These are phyloP conservation scores for Papilio demoleus DNA, from an alignment of 2,888 invertebrate genomes.

Conservation along the genomic window DNA sequence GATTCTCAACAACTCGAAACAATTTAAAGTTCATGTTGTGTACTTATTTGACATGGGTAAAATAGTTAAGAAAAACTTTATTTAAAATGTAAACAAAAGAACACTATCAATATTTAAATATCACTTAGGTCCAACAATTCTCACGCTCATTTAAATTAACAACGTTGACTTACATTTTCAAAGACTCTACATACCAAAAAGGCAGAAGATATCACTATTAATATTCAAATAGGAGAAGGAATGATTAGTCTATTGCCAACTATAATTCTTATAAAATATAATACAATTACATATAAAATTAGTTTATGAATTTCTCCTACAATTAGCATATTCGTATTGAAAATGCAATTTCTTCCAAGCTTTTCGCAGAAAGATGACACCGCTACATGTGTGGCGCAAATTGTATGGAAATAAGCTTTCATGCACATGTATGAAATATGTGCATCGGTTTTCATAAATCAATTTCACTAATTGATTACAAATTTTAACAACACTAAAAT, in stretches of 20 bases:
- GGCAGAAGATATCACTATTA: neutral
- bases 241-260: neutral
- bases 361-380: constrained; percentile 54
- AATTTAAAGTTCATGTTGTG: neutral
- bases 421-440: constrained; percentile 54
- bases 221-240: neutral
- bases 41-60: neutral
- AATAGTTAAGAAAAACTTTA: neutral
- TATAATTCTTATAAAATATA: too few relatives aligned
- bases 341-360: constrained; percentile 50
- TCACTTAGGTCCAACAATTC: neutral
- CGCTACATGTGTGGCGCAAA: constrained; percentile 73
- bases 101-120: neutral
- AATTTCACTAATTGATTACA: constrained; percentile 45
- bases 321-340: constrained; percentile 44
- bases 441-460: constrained; percentile 27
- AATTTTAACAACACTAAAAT: too few relatives aligned
- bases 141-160: neutral
- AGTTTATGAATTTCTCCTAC: constrained; percentile 43
- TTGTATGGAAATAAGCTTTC: constrained; percentile 73
- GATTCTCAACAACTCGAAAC: constrained; percentile 8
- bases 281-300: constrained; percentile 42
- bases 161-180: neutral
- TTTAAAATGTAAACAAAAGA: neutral
- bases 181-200: neutral